Percentiles rank a stretch among this genome's conserved stretches.
These are phyloP conservation scores for Chrysolina oricalcia DNA, from an alignment of 2,888 invertebrate species.

Conservation along the genomic window DNA sequence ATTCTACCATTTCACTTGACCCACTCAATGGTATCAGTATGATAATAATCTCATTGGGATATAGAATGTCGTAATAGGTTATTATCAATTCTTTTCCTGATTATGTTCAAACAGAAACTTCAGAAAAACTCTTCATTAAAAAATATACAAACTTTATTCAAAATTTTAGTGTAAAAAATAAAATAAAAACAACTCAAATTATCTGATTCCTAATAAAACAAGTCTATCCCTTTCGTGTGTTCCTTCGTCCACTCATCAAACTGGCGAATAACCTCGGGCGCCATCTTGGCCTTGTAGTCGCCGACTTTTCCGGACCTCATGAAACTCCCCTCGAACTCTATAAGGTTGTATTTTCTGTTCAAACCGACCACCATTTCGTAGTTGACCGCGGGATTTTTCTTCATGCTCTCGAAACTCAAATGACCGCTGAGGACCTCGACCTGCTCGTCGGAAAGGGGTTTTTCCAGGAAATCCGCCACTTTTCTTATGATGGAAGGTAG, in stretches of 20 bases:
- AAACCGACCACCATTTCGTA: slow-evolving; percentile 69
- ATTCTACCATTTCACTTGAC: too few species aligned
- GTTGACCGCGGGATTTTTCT: slow-evolving; percentile 75
- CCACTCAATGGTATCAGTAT: too few species aligned
- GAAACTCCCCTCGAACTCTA: slow-evolving; percentile 68
- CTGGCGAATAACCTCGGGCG: slow-evolving; percentile 79
- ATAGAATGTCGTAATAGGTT: too few species aligned
- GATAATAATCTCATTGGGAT: too few species aligned
- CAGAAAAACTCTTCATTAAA: too few species aligned
- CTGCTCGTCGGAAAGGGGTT: slow-evolving; percentile 57
- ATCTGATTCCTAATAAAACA: background rate
- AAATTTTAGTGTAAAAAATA: background rate
- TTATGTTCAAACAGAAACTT: too few species aligned
- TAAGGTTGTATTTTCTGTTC: slow-evolving; percentile 67
- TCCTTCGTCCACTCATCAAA: slow-evolving; percentile 83
- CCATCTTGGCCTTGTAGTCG: slow-evolving; percentile 75
- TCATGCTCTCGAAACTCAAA: slow-evolving; percentile 72
- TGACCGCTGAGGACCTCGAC: slow-evolving; percentile 58
- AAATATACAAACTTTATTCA: background rate
- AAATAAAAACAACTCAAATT: background rate
- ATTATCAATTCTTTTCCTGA: too few species aligned
- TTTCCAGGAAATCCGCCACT: slow-evolving; percentile 61
- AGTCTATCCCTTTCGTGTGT: slow-evolving; percentile 72
- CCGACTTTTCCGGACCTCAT: slow-evolving; percentile 73
- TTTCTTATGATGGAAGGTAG: slow-evolving; percentile 57